Conservation (phyloP, 2,888 invertebrate species). For the Drosophila seclusa region DNA sequence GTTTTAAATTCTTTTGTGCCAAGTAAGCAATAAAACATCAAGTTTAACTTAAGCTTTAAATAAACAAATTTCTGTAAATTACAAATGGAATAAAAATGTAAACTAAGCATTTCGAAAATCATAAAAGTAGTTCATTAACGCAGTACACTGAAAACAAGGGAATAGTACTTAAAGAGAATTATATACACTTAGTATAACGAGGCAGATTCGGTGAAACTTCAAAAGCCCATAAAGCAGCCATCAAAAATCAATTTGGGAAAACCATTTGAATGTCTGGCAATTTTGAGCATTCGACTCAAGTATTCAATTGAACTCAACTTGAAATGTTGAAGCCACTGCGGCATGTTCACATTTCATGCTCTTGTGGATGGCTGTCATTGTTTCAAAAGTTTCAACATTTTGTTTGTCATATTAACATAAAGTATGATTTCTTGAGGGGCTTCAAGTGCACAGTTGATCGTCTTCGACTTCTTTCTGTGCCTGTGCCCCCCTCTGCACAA, state of each 20-base stretch:
- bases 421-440: constrained; percentile 79
- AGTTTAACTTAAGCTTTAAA: neutral
- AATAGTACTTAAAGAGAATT: neutral
- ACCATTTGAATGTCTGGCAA: constrained; percentile 33
- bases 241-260: constrained; percentile 53
- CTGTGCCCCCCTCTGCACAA: neutral
- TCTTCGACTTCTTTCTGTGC: constrained; percentile 6
- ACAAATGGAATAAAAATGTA: neutral
- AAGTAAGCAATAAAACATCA: neutral
- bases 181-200: neutral
- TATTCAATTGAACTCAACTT: constrained; percentile 49
- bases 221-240: constrained; percentile 46
- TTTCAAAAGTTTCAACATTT: constrained; percentile 69
- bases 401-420: constrained; percentile 79
- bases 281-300: constrained; percentile 18
- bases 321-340: constrained; percentile 37
- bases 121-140: neutral
- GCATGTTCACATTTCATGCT: constrained; percentile 39
- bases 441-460: constrained; percentile 50
- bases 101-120: neutral
- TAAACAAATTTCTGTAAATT: neutral
- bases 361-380: constrained; percentile 41
- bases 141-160: neutral
- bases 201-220: constrained; percentile 54
- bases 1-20: no score